A percentile compares a stretch with the other conserved stretches of the same genome.
Conservation (phyloP, 2,888 invertebrate species). For the Capitulum mitella region DNA sequence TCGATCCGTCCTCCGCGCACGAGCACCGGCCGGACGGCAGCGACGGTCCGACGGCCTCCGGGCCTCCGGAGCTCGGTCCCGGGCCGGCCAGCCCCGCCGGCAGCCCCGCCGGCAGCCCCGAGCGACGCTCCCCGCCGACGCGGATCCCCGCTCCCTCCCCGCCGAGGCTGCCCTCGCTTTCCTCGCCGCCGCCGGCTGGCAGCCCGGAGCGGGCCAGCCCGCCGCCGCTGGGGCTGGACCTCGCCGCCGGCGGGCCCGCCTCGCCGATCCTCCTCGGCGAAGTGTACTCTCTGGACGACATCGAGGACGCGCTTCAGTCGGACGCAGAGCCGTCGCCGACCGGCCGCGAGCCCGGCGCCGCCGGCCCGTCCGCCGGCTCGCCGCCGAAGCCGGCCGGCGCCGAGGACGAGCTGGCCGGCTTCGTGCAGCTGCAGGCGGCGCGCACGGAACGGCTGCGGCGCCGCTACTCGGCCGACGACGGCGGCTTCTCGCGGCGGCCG, state of each 20-base stretch:
- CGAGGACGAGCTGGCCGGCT: slow-evolving; percentile 63
- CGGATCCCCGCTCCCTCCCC: neutral
- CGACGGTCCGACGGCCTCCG: neutral
- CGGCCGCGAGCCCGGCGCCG: slow-evolving; percentile 19
- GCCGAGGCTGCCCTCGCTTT: neutral
- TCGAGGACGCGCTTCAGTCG: slow-evolving; percentile 34
- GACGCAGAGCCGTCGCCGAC: slow-evolving; percentile 31
- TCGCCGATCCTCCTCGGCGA: slow-evolving; percentile 55
- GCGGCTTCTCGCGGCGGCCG: slow-evolving; percentile 68
- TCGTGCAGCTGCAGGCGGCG: slow-evolving; percentile 74
- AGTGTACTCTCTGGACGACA: slow-evolving; percentile 39
- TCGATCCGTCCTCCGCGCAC: neutral
- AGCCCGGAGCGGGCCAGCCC: slow-evolving; percentile 46
- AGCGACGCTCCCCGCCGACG: neutral
- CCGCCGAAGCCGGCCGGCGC: neutral
- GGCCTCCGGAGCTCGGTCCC: neutral
- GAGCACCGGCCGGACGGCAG: neutral
- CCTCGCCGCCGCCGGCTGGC: neutral
- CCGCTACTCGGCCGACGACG: slow-evolving; percentile 68
- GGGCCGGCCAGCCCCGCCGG: too few relatives aligned
- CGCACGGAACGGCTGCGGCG: slow-evolving; percentile 74
- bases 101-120: neutral
- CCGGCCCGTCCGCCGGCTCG: neutral
- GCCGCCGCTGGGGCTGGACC: too few relatives aligned
- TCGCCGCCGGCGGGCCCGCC: slow-evolving; percentile 52